Evolutionary conservation across 2,797 vertebrate genomes (phyloP).

Genomic region (Heteromormyrus szaboi): DNA sequence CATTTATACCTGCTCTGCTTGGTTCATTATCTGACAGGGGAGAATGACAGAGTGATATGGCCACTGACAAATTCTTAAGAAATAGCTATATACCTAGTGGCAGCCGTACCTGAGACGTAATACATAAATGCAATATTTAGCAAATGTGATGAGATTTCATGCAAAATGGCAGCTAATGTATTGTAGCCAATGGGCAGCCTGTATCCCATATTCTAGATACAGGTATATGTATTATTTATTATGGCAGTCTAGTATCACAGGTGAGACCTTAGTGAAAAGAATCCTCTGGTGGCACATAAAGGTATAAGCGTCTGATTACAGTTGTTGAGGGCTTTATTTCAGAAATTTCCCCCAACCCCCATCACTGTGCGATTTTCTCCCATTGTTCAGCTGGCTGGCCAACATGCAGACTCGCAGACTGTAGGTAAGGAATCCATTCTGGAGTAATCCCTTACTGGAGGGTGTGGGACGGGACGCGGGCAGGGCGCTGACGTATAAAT

Average conservation of each 20-base stretch:
- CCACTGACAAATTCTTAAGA: background rate
- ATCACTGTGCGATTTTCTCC: background rate
- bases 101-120: background rate
- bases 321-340: background rate
- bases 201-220: background rate
- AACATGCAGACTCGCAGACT: background rate
- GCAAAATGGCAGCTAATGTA: background rate
- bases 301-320: background rate
- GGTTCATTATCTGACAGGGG: background rate
- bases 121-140: conserved; percentile 7
- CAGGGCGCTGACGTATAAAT: conserved; percentile 50
- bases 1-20: background rate
- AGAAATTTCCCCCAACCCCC: background rate
- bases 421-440: conserved; percentile 28
- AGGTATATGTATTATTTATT: conserved; percentile 1
- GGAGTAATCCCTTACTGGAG: conserved; percentile 51
- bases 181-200: conserved; percentile 1
- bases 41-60: background rate
- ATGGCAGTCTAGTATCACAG: background rate
- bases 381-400: background rate
- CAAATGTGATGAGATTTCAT: conserved; percentile 4
- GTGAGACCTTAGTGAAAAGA: background rate
- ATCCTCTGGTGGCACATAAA: background rate
- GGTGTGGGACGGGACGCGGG: conserved; percentile 36
- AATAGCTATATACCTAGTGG: background rate